Evolutionary conservation across 2,888 invertebrate species (phyloP).

Genomic region (Chrysina gloriosa): DNA sequence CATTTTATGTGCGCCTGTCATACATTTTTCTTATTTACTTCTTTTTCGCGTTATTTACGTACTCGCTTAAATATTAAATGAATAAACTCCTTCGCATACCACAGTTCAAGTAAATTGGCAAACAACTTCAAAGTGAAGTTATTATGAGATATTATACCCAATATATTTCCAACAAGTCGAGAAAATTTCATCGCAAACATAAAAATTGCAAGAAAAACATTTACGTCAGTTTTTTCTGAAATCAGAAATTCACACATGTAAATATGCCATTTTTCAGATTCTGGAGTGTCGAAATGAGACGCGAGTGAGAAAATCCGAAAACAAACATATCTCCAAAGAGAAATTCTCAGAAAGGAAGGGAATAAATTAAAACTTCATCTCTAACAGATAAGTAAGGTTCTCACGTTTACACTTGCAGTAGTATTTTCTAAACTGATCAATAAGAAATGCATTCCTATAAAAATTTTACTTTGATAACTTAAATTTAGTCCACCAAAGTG

Average conservation of each 20-base stretch:
- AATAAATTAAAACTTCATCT: too few relatives aligned
- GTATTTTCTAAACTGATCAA: too few relatives aligned
- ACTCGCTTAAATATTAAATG: slow-evolving; percentile 1
- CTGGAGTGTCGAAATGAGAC: neutral
- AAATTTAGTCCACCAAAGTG: too few relatives aligned
- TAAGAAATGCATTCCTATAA: too few relatives aligned
- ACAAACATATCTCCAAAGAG: neutral
- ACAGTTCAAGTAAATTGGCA: slow-evolving; percentile 9
- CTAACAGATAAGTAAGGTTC: too few relatives aligned
- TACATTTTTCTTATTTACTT: neutral
- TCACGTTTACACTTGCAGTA: too few relatives aligned
- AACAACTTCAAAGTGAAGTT: slow-evolving; percentile 21
- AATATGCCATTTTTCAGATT: neutral
- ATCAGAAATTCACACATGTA: neutral
- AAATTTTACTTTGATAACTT: too few relatives aligned
- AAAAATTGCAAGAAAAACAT: slow-evolving; percentile 4
- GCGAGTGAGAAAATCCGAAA: neutral
- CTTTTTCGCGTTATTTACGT: neutral
- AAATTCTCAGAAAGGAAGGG: too few relatives aligned
- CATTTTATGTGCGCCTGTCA: too few relatives aligned
- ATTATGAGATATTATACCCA: slow-evolving; percentile 8
- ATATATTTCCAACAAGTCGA: neutral
- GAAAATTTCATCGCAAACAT: neutral
- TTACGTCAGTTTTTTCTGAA: neutral
- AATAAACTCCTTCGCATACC: neutral